These are phyloP conservation scores for Hypomecis atomaria DNA, from an alignment of 2,888 invertebrate species.

Conservation along the genomic window DNA sequence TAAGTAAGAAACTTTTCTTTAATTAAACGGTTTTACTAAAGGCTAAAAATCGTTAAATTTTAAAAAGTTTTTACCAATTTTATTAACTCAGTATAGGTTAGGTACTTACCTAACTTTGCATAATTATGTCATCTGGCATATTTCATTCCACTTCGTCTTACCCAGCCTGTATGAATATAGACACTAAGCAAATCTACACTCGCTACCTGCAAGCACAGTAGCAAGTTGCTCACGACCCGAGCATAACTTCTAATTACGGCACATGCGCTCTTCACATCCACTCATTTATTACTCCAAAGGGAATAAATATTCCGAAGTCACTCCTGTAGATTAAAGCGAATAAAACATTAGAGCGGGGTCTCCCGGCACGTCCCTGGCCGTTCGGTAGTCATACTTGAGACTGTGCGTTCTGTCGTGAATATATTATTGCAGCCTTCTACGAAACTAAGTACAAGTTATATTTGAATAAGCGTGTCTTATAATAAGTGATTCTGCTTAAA, in stretches of 20 bases:
- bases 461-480: neutral
- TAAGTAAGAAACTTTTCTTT: too few species aligned
- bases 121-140: too few species aligned
- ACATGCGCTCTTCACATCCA: conserved; percentile 51
- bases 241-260: conserved; percentile 42
- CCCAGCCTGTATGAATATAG: neutral
- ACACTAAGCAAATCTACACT: neutral
- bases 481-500: neutral
- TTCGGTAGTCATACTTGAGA: conserved; percentile 48
- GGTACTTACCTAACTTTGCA: too few species aligned
- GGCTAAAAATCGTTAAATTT: too few species aligned
- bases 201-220: conserved; percentile 5
- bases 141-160: too few species aligned
- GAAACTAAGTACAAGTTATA: neutral
- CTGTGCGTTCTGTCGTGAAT: conserved; percentile 44
- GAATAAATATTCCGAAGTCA: conserved; percentile 59
- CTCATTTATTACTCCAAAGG: conserved; percentile 62
- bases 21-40: too few species aligned
- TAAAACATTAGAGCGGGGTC: conserved; percentile 55
- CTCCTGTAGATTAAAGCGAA: conserved; percentile 57
- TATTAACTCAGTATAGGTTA: too few species aligned
- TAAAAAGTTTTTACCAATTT: too few species aligned
- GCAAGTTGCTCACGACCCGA: conserved; percentile 15
- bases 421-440: conserved; percentile 42
- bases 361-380: conserved; percentile 47